Conservation (phyloP, 2,888 invertebrate species). For the Limnephilus lunatus region DNA sequence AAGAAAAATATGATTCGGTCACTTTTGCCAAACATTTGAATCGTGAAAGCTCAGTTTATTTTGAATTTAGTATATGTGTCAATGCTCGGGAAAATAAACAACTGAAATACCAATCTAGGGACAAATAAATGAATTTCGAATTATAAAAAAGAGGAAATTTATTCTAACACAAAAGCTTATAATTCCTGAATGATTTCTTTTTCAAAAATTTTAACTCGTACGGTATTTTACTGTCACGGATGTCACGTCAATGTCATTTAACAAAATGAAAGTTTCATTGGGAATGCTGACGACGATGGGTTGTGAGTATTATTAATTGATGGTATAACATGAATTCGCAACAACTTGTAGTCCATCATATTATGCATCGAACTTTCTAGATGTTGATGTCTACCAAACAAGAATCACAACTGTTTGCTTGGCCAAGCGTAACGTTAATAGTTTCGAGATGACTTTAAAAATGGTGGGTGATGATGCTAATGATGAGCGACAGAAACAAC, state of each 20-base stretch:
- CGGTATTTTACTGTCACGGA: neutral
- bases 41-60: neutral
- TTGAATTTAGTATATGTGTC: neutral
- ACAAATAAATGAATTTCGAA: neutral
- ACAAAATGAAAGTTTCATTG: neutral
- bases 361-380: neutral
- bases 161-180: neutral
- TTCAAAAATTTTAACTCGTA: neutral
- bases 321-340: neutral
- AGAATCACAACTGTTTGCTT: neutral
- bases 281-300: neutral
- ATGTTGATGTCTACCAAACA: neutral
- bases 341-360: neutral
- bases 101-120: neutral
- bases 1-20: neutral
- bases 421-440: neutral
- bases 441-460: neutral
- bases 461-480: neutral
- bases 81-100: neutral
- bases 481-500: slow-evolving; percentile 6
- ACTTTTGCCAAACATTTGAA: neutral
- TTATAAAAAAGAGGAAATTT: neutral
- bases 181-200: neutral
- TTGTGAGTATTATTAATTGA: neutral
- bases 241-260: neutral